Evolutionary conservation across 2,797 vertebrate species (phyloP).

Genomic region (Cynopterus sphinx): DNA sequence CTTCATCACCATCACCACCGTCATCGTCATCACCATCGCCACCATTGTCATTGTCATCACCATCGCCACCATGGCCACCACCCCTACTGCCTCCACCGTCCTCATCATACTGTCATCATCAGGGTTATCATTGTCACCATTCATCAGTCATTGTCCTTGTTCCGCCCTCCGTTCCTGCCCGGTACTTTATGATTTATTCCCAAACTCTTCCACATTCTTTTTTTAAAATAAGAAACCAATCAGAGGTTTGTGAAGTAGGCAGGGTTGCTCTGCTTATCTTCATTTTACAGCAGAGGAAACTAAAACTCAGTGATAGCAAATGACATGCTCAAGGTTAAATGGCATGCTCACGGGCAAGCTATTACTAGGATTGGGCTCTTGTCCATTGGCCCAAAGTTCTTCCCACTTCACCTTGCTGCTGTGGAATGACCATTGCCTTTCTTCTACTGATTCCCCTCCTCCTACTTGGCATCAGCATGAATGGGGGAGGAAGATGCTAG

Average conservation of each 20-base stretch:
- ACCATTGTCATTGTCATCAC: rapidly evolving
- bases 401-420: not conserved
- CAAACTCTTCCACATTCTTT: not conserved
- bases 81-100: not conserved
- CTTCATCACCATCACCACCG: rapidly evolving
- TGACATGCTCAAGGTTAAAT: not conserved
- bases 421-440: not conserved
- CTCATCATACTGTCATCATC: not conserved
- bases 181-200: not conserved
- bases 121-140: not conserved
- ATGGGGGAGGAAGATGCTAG: not conserved
- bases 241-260: not conserved
- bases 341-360: not conserved
- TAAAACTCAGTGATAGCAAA: not conserved
- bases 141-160: not conserved
- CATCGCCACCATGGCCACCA: rapidly evolving
- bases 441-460: not conserved
- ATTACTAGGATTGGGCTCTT: not conserved
- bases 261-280: not conserved
- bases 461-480: not conserved
- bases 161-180: not conserved
- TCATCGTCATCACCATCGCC: rapidly evolving
- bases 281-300: not conserved
- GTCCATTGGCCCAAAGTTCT: not conserved
- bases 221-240: not conserved